phyloP scores from a whole-genome alignment of 2,888 invertebrate genomes.

The Idaea dimidiata region DNA sequence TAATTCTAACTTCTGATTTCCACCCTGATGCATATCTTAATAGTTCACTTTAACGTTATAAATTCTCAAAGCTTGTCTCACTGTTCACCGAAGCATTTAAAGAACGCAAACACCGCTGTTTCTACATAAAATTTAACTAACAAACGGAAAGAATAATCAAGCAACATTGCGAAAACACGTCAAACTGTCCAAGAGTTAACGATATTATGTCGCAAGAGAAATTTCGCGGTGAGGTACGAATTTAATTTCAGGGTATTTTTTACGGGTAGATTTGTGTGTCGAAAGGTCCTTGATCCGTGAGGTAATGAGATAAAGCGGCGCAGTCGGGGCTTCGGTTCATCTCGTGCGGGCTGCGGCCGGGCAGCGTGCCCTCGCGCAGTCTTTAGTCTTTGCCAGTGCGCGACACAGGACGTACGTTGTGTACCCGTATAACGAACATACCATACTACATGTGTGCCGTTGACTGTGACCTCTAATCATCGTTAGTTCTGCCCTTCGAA shows the following conservation, averaged over 20 bases:
- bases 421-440: constrained; percentile 43
- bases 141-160: constrained; percentile 28
- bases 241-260: constrained; percentile 69
- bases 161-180: constrained; percentile 23
- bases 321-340: constrained; percentile 61
- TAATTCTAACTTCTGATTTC: neutral
- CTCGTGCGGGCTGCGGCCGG: constrained; percentile 43
- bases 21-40: constrained; percentile 5
- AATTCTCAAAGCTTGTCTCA: constrained; percentile 14
- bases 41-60: constrained; percentile 5
- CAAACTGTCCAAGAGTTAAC: constrained; percentile 27
- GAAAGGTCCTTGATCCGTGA: constrained; percentile 78
- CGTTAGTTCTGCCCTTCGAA: constrained; percentile 33
- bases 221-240: constrained; percentile 55
- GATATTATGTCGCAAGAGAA: constrained; percentile 51
- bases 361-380: constrained; percentile 37
- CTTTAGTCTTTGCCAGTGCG: constrained; percentile 46
- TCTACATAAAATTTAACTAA: constrained; percentile 17
- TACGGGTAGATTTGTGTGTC: constrained; percentile 69
- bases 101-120: constrained; percentile 15
- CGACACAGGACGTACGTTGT: constrained; percentile 70
- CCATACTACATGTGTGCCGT: constrained; percentile 33
- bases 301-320: constrained; percentile 71
- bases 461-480: constrained; percentile 35
- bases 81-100: constrained; percentile 20